phyloP scores from a whole-genome alignment of 1,140 invertebrate genomes.

The Drosophila sproati region DNA sequence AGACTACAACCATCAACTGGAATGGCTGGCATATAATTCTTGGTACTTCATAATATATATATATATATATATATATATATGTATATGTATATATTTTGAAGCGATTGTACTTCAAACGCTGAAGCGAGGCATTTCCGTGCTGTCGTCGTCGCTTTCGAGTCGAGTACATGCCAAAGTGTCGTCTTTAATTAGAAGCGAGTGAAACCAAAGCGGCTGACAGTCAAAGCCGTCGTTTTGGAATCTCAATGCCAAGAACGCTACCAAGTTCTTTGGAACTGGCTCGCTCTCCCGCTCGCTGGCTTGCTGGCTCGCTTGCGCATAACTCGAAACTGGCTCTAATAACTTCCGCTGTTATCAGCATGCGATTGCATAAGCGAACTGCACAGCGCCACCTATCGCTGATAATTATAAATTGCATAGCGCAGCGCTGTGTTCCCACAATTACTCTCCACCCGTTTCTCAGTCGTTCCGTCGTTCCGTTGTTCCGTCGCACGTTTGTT shows the following conservation, averaged over 20 bases:
- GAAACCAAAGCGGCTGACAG: conserved; percentile 48
- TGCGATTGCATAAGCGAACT: conserved; percentile 41
- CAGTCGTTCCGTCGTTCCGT: no score
- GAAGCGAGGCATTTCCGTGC: conserved; percentile 66
- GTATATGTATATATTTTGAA: conserved; percentile 16
- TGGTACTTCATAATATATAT: conserved; percentile 31
- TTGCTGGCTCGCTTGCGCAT: conserved; percentile 9
- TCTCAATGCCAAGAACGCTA: conserved; percentile 43
- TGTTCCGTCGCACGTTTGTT: no score
- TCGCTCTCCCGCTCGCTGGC: not conserved
- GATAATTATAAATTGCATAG: conserved; percentile 67
- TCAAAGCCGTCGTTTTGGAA: conserved; percentile 41
- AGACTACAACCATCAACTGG: conserved; percentile 24
- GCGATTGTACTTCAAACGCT: conserved; percentile 44
- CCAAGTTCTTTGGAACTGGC: conserved; percentile 70
- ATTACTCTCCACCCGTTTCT: conserved; percentile 11
- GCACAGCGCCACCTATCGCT: conserved; percentile 65
- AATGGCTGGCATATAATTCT: conserved; percentile 45
- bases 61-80: not conserved
- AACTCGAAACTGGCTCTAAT: conserved; percentile 68
- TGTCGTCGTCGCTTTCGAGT: conserved; percentile 16
- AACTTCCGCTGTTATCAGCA: conserved; percentile 66
- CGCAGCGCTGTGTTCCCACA: conserved; percentile 41
- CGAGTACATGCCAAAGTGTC: conserved; percentile 77
- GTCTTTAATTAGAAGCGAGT: conserved; percentile 77